A percentile compares a stretch with the other conserved stretches of the same genome.
phyloP scores from a whole-genome alignment of 2,797 vertebrate genomes.

The Eremophila alpestris region DNA sequence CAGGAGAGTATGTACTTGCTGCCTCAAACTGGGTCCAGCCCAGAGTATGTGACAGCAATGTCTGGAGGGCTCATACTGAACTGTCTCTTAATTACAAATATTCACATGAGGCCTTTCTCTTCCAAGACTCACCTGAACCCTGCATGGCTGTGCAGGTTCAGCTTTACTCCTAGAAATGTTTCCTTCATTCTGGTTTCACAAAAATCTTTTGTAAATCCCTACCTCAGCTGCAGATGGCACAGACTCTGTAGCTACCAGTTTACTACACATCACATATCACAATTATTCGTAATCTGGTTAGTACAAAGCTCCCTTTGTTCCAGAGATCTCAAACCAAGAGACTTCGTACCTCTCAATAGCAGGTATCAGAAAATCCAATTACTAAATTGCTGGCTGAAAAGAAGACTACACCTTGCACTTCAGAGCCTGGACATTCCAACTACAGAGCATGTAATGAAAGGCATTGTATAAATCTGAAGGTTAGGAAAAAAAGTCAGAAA shows the following conservation, averaged over 20 bases:
- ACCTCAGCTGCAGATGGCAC: neutral
- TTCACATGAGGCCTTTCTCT: constrained; percentile 28
- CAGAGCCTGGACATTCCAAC: neutral
- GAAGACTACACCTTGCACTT: neutral
- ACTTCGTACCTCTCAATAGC: neutral
- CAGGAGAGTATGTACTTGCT: constrained; percentile 54
- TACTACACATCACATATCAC: neutral
- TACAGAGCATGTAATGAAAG: neutral
- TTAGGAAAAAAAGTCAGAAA: neutral
- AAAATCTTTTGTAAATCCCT: neutral
- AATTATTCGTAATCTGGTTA: neutral
- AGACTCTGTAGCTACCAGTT: neutral
- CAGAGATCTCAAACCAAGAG: neutral
- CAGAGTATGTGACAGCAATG: constrained; percentile 24
- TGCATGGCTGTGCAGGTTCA: neutral
- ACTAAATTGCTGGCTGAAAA: neutral
- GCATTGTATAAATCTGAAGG: neutral
- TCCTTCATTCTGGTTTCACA: constrained; percentile 2
- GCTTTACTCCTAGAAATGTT: constrained; percentile 13
- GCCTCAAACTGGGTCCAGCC: constrained; percentile 51
- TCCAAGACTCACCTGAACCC: neutral
- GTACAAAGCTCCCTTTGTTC: neutral
- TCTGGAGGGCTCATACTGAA: constrained; percentile 11
- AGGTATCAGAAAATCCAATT: neutral
- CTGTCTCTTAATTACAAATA: constrained; percentile 49